phyloP scores from a whole-genome alignment of 2,113 vertebrate genomes.

The Camarhynchus parvulus region DNA sequence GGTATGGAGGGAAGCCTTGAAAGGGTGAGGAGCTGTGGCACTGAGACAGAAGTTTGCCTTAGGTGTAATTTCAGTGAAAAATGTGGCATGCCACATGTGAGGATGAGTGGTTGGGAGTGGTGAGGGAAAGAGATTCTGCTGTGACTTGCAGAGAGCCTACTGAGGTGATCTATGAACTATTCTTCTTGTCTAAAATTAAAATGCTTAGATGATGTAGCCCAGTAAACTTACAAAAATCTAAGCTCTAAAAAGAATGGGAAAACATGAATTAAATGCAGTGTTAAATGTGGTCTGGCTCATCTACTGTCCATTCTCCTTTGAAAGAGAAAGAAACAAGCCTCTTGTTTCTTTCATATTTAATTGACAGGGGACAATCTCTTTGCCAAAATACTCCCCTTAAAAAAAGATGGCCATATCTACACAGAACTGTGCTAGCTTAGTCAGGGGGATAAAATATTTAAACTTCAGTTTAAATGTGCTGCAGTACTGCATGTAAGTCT shows the following conservation, averaged over 20 bases:
- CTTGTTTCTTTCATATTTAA: no score
- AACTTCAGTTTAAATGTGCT: not conserved
- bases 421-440: not conserved
- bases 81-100: rapidly evolving
- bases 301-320: not conserved
- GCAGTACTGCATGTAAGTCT: not conserved
- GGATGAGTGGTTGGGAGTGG: not conserved
- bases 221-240: not conserved
- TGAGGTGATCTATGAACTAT: not conserved
- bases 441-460: not conserved
- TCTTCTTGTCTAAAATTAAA: not conserved
- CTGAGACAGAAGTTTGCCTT: not conserved
- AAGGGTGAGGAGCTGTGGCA: not conserved
- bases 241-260: not conserved
- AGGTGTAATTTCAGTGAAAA: not conserved
- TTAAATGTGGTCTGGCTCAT: not conserved
- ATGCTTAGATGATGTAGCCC: not conserved
- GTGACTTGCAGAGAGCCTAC: not conserved
- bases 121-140: not conserved
- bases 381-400: not conserved
- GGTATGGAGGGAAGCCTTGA: not conserved
- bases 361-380: not conserved
- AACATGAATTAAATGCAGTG: not conserved
- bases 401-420: not conserved
- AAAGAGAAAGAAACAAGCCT: no score